Conservation (phyloP, 2,888 invertebrate species). For the Agrilus cyanescens region DNA sequence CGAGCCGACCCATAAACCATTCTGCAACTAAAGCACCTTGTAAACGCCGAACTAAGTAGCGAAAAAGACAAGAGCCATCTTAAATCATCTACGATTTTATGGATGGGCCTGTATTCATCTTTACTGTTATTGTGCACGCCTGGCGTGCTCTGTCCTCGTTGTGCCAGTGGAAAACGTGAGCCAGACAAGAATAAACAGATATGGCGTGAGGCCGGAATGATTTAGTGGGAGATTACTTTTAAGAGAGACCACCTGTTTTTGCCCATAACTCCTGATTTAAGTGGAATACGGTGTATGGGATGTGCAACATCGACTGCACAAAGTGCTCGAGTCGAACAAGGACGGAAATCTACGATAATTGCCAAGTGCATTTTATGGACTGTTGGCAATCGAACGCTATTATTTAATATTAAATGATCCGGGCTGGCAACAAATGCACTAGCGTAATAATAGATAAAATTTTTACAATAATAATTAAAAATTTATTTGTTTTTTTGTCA, state of each 20-base stretch:
- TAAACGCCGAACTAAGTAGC: conserved; percentile 33
- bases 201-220: conserved; percentile 33
- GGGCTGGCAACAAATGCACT: too few relatives aligned
- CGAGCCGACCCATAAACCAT: conserved; percentile 20
- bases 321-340: too few relatives aligned
- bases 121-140: conserved; percentile 24
- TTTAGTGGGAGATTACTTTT: conserved; percentile 37
- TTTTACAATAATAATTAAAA: too few relatives aligned
- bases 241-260: conserved; percentile 37
- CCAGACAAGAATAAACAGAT: conserved; percentile 25
- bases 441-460: too few relatives aligned
- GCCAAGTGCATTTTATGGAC: too few relatives aligned
- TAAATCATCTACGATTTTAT: conserved; percentile 38
- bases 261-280: conserved; percentile 37
- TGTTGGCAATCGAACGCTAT: too few relatives aligned
- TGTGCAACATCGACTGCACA: too few relatives aligned
- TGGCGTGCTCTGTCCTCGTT: conserved; percentile 18
- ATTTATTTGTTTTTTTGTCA: too few relatives aligned
- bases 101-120: conserved; percentile 31
- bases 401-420: too few relatives aligned
- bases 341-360: too few relatives aligned
- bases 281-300: conserved; percentile 16
- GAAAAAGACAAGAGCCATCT: conserved; percentile 34
- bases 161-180: conserved; percentile 13
- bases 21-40: conserved; percentile 27